Evolutionary conservation across 2,797 vertebrate species (phyloP).

Genomic region (Ptychadena robeensis): DNA sequence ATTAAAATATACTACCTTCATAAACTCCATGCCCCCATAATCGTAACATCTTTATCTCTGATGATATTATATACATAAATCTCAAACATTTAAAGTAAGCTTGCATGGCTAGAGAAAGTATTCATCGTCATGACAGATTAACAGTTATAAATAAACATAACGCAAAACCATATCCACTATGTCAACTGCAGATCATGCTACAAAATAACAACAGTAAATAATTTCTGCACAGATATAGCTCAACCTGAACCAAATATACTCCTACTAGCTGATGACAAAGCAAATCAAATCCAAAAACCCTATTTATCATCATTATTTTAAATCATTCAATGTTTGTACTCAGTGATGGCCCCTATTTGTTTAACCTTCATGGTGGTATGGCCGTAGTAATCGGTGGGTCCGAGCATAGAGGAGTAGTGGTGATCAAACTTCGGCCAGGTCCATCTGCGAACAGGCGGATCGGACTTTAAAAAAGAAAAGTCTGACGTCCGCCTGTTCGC

Average conservation of each 20-base stretch:
- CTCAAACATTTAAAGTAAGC: not conserved
- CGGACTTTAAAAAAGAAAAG: too few species aligned
- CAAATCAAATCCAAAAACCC: too few species aligned
- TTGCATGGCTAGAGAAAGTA: not conserved
- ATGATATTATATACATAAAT: not conserved
- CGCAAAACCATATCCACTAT: not conserved
- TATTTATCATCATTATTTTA: too few species aligned
- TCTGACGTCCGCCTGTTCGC: too few species aligned
- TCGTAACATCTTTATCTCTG: not conserved
- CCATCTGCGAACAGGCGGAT: too few species aligned
- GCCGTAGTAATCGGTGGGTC: too few species aligned
- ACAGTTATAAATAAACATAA: not conserved
- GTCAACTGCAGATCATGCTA: not conserved
- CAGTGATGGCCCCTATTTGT: too few species aligned
- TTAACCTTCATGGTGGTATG: too few species aligned
- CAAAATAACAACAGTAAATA: not conserved
- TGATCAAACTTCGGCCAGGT: too few species aligned
- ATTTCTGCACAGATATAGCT: not conserved
- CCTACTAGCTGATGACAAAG: not conserved
- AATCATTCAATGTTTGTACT: too few species aligned
- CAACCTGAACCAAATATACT: not conserved
- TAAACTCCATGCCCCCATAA: not conserved
- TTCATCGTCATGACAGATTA: not conserved
- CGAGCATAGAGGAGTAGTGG: too few species aligned
- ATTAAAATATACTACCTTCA: not conserved